Conservation (phyloP, 2,888 invertebrate genomes). For the Idaea biselata region DNA sequence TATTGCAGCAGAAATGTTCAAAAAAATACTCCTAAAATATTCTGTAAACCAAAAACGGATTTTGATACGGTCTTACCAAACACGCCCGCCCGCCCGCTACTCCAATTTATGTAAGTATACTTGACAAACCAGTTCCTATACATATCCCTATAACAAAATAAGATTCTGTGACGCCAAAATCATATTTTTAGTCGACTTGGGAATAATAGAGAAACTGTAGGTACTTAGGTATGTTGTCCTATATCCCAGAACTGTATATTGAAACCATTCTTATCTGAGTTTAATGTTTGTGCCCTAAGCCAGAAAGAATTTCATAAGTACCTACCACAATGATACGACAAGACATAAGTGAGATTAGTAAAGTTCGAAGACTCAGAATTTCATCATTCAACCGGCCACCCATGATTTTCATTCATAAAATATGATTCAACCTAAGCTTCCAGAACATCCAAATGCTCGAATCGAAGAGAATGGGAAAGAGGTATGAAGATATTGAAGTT, state of each 20-base stretch:
- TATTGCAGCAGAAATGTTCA: no score
- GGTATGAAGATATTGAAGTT: no score
- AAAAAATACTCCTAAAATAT: no score
- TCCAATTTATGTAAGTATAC: background rate
- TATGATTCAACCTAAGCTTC: no score
- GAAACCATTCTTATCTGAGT: background rate
- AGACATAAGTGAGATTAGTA: background rate
- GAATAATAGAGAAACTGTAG: background rate
- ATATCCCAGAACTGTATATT: background rate
- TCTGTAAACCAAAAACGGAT: no score
- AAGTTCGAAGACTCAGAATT: background rate
- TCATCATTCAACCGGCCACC: background rate
- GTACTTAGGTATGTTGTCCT: no score
- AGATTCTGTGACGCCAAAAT: background rate
- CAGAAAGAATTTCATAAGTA: background rate
- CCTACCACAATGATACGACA: no score
- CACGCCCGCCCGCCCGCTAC: background rate
- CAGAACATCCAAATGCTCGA: no score
- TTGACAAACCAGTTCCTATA: background rate
- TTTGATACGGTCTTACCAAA: background rate
- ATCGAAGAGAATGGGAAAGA: no score
- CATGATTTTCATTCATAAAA: background rate
- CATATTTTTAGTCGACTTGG: background rate
- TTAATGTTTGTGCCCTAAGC: background rate
- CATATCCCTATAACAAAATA: background rate